These are phyloP conservation scores for Serranus cabrilla DNA, from an alignment of 2,797 vertebrate species.

Conservation along the genomic window DNA sequence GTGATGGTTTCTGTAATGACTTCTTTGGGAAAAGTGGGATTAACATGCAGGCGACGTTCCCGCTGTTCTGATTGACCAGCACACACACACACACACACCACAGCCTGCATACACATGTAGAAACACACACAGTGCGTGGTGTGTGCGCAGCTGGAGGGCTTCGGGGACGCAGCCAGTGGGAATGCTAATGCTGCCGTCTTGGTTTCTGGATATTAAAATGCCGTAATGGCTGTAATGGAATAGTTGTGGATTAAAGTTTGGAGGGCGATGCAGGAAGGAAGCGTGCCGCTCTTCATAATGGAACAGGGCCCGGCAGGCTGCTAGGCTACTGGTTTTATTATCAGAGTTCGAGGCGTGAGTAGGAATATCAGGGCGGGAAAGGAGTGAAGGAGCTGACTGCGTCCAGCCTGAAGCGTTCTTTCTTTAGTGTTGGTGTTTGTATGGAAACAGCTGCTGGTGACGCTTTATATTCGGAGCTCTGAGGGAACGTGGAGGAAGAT, in stretches of 20 bases:
- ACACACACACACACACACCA: neutral
- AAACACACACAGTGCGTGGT: slow-evolving; percentile 7
- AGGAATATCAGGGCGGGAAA: too few species aligned
- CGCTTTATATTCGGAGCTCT: too few species aligned
- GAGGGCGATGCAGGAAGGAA: slow-evolving; percentile 39
- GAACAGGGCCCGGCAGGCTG: slow-evolving; percentile 59
- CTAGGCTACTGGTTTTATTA: too few species aligned
- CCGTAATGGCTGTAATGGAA: slow-evolving; percentile 61
- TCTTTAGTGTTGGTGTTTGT: too few species aligned
- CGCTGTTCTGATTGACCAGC: slow-evolving; percentile 17
- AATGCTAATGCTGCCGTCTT: slow-evolving; percentile 46
- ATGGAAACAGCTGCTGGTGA: too few species aligned
- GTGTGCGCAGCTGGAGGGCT: slow-evolving; percentile 35
- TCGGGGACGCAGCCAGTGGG: slow-evolving; percentile 27
- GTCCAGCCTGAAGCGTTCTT: too few species aligned
- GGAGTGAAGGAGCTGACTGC: too few species aligned
- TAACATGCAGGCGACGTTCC: slow-evolving; percentile 36
- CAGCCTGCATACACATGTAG: neutral
- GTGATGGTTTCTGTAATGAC: slow-evolving; percentile 57
- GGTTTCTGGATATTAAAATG: slow-evolving; percentile 66
- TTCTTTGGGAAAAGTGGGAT: slow-evolving; percentile 44
- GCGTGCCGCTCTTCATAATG: slow-evolving; percentile 50
- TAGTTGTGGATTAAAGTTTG: slow-evolving; percentile 59
- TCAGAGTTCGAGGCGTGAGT: too few species aligned
- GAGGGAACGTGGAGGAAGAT: too few species aligned